phyloP scores from a whole-genome alignment of 2,888 invertebrate genomes.

The Torymus auratus region DNA sequence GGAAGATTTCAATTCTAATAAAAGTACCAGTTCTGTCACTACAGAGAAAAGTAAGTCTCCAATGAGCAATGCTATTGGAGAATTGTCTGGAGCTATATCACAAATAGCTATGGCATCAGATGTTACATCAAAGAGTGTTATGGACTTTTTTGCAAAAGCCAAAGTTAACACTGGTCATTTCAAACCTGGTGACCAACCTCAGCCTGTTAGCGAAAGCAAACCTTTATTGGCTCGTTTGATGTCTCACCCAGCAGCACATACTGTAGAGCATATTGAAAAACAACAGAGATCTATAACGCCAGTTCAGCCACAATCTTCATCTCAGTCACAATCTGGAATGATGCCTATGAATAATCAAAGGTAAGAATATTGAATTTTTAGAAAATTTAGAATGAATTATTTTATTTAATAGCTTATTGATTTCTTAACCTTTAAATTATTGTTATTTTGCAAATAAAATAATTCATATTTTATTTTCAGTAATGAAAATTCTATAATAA shows the following conservation, averaged over 20 bases:
- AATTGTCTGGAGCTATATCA: conserved; percentile 71
- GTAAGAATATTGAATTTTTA: conserved; percentile 19
- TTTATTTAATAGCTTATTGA: too few relatives aligned
- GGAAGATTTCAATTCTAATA: conserved; percentile 87
- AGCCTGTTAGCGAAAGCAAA: conserved; percentile 79
- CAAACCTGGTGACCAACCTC: conserved; percentile 71
- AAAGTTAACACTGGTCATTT: conserved; percentile 74
- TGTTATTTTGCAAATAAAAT: too few relatives aligned
- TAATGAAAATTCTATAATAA: conserved; percentile 56
- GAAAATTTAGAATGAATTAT: too few relatives aligned
- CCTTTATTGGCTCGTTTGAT: conserved; percentile 86
- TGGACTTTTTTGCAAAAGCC: conserved; percentile 92
- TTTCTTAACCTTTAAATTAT: too few relatives aligned
- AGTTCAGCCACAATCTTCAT: conserved; percentile 71
- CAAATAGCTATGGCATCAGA: conserved; percentile 82
- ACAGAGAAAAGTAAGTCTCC: conserved; percentile 66
- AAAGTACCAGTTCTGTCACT: conserved; percentile 58
- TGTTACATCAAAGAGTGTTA: conserved; percentile 88
- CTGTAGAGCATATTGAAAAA: conserved; percentile 92
- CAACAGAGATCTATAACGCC: conserved; percentile 88
- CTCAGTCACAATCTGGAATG: conserved; percentile 48
- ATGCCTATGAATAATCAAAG: conserved; percentile 57
- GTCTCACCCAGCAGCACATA: conserved; percentile 88
- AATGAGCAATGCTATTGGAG: conserved; percentile 62
- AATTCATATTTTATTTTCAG: conserved; percentile 31